phyloP scores from a whole-genome alignment of 2,888 invertebrate species.

The Strigamia transsilvanica region DNA sequence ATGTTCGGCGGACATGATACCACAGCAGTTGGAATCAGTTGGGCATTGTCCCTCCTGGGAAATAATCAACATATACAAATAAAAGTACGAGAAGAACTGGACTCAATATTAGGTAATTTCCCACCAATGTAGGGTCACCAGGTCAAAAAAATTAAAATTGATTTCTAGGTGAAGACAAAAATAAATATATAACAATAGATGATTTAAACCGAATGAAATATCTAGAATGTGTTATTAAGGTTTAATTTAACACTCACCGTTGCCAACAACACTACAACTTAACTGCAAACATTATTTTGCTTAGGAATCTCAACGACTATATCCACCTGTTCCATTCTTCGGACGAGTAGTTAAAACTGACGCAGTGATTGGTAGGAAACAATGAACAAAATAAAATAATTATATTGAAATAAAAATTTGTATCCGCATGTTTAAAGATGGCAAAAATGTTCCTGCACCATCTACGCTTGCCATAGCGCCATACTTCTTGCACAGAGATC shows the following conservation, averaged over 20 bases:
- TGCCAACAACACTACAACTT: too few relatives aligned
- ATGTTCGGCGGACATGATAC: slow-evolving; percentile 64
- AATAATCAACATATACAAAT: slow-evolving; percentile 57
- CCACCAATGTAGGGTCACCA: too few relatives aligned
- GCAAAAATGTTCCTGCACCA: slow-evolving; percentile 75
- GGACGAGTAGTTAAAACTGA: background rate
- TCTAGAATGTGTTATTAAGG: slow-evolving; percentile 55
- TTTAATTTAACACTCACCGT: too few relatives aligned
- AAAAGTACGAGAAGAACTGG: slow-evolving; percentile 55
- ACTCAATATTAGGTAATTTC: slow-evolving; percentile 52
- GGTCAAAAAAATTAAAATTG: too few relatives aligned
- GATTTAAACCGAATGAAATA: slow-evolving; percentile 53
- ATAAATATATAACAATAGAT: background rate
- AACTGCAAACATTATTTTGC: too few relatives aligned
- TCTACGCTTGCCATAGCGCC: slow-evolving; percentile 73
- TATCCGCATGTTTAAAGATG: slow-evolving; percentile 59
- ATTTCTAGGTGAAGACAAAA: slow-evolving; percentile 40
- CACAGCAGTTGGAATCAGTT: slow-evolving; percentile 57
- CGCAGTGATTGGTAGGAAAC: background rate
- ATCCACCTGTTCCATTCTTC: background rate
- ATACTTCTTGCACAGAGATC: slow-evolving; percentile 73
- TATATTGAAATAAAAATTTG: background rate
- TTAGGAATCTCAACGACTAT: slow-evolving; percentile 23
- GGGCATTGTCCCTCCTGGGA: slow-evolving; percentile 58
- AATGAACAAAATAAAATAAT: background rate